Percentiles rank a stretch among this genome's conserved stretches.
Evolutionary conservation across 2,797 vertebrate genomes (phyloP).

Genomic region (Eidolon dupreanum): DNA sequence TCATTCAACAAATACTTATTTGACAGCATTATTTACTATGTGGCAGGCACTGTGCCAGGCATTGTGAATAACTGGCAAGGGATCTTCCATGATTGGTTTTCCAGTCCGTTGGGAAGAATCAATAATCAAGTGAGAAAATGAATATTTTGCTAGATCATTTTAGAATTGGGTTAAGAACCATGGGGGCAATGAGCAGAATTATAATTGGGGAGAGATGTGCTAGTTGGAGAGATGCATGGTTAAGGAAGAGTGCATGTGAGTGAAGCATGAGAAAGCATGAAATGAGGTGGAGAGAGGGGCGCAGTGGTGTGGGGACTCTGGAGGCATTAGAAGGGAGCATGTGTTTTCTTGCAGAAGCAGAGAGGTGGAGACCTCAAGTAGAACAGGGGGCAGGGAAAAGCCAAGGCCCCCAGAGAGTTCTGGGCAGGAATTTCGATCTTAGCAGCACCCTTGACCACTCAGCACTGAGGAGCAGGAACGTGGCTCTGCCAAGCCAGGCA

Average conservation of each 20-base stretch:
- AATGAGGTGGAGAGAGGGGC: neutral
- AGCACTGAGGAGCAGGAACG: neutral
- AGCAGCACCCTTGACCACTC: neutral
- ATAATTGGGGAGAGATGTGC: neutral
- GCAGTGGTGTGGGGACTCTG: accelerated
- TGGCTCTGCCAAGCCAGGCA: neutral
- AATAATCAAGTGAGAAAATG: neutral
- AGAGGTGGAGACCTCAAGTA: neutral
- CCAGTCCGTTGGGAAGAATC: neutral
- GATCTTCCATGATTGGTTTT: neutral
- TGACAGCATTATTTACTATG: neutral
- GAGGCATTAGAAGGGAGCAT: no score
- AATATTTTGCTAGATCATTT: neutral
- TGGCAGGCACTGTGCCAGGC: neutral
- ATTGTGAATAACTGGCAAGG: neutral
- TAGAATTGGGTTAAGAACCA: neutral
- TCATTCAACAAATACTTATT: neutral
- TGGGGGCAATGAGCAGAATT: neutral
- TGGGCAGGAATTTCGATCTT: neutral
- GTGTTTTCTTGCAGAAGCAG: neutral
- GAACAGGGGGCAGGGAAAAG: neutral
- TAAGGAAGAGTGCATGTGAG: neutral
- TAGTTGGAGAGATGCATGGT: neutral
- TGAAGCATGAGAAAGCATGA: neutral
- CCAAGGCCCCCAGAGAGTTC: neutral